Evolutionary conservation across 1,140 invertebrate genomes (phyloP), one percentile per base, ranked within the genome.

Genomic region (Campoletis sonorensis): DNA sequence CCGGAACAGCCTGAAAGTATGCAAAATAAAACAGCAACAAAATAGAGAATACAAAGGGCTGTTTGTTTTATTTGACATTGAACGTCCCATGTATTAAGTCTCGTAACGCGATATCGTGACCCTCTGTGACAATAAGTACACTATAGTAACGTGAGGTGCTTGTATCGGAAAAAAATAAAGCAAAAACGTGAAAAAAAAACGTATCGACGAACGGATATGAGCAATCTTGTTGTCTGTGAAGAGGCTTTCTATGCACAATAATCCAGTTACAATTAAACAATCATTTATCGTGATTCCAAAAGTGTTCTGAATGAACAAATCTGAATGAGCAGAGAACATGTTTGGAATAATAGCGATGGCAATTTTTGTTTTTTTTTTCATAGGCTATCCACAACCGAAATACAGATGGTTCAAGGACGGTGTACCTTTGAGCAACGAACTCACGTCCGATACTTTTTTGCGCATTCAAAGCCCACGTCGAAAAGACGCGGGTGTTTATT

Each of bases 371-470:
- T 86, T 87, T 45, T 45, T 8, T 45, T 45, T 45, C 92, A 1
- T 92, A 97, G 97, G 97, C 84, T 95, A 95, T 90, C 97, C 97
- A 13, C 95, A 96, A 87, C 97, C 97, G 8, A 95, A 95, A 90
- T 98, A 98, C 91, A 94, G 95, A 87, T 98, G 97, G 97, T 92
- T 97, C 75, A 98, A 97, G 92, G 96, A 98, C 89, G 96, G 96
- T 8, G 86, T 94, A 67, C 94, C 95, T 51, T 90, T 97, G 71
- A 95, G 94, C 51, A 95, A 96, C 85, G 96, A 96, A 86, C 94
- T 95, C 58, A 94, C 94, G 8, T 90, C 90, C 0, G 96, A 97
- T 87, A 93, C 95, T 85, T 97, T 96, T 89, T 96, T 96, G 90
- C 95, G 96, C 88, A 97, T 98, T 81, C 94, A 95, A 82, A 96